Conservation (phyloP, 2,888 invertebrate species). For the Troglohyphantes excavatus region DNA sequence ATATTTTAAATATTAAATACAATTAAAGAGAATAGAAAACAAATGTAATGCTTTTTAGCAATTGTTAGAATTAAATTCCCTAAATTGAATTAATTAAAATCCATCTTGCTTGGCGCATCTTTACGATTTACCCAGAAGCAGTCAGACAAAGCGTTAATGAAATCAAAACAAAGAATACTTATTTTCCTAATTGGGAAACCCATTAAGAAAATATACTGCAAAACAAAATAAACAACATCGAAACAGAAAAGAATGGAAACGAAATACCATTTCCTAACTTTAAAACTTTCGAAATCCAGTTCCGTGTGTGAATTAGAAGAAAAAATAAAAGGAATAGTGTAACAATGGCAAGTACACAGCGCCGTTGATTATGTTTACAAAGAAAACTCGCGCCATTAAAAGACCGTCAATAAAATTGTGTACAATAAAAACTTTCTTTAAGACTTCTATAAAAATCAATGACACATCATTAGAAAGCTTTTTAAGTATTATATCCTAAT, state of each 20-base stretch:
- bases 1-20: no score
- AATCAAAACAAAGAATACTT: not conserved
- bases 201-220: not conserved
- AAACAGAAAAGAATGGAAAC: not conserved
- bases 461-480: not conserved
- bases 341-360: slow-evolving; percentile 7
- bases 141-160: not conserved
- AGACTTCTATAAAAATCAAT: not conserved
- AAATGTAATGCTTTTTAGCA: not conserved
- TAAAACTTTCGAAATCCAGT: not conserved
- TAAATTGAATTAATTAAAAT: not conserved
- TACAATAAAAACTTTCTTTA: not conserved
- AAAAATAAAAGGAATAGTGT: not conserved
- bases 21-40: no score
- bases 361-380: slow-evolving; percentile 23
- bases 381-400: slow-evolving; percentile 12
- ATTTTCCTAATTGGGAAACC: not conserved
- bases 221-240: not conserved
- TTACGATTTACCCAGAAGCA: not conserved
- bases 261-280: not conserved
- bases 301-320: not conserved
- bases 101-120: not conserved
- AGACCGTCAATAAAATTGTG: slow-evolving; percentile 14
- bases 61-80: not conserved
- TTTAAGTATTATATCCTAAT: slow-evolving; percentile 4